A percentile compares a stretch with the other conserved stretches of the same genome.
Evolutionary conservation across 2,797 vertebrate genomes (phyloP).

Genomic region (Notolepis coatsorum): DNA sequence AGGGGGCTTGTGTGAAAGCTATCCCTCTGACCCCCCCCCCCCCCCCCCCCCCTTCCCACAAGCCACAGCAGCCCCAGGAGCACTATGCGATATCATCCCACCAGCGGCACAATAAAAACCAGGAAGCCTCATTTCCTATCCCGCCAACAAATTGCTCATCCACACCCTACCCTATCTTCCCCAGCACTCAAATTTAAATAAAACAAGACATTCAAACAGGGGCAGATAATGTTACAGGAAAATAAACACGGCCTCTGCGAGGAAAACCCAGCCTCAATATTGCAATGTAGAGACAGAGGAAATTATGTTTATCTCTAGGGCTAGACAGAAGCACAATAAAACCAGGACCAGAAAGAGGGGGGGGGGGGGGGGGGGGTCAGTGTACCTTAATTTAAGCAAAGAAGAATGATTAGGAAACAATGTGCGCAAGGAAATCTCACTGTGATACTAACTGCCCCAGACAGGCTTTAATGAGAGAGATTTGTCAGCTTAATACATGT

Average conservation of each 20-base stretch:
- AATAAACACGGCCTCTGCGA: conserved; percentile 59
- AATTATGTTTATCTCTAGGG: conserved; percentile 64
- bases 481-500: conserved; percentile 47
- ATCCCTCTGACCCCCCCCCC: conserved; percentile 42
- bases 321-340: conserved; percentile 63
- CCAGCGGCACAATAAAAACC: conserved; percentile 65
- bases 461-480: conserved; percentile 46
- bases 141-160: conserved; percentile 69
- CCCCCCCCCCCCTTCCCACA: conserved; percentile 30
- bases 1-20: conserved; percentile 49
- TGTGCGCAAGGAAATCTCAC: conserved; percentile 42
- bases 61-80: conserved; percentile 39
- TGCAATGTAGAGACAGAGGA: conserved; percentile 53
- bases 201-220: conserved; percentile 57
- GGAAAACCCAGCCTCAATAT: conserved; percentile 59
- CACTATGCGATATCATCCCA: conserved; percentile 64
- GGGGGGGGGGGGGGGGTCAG: background rate
- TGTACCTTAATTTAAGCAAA: conserved; percentile 54
- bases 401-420: conserved; percentile 46
- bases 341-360: conserved; percentile 48
- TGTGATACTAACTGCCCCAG: conserved; percentile 50
- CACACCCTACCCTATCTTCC: conserved; percentile 45
- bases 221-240: conserved; percentile 45
- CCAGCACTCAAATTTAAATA: conserved; percentile 68
- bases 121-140: conserved; percentile 79